phyloP scores from a whole-genome alignment of 2,888 invertebrate species.

The Lymantria dispar region DNA sequence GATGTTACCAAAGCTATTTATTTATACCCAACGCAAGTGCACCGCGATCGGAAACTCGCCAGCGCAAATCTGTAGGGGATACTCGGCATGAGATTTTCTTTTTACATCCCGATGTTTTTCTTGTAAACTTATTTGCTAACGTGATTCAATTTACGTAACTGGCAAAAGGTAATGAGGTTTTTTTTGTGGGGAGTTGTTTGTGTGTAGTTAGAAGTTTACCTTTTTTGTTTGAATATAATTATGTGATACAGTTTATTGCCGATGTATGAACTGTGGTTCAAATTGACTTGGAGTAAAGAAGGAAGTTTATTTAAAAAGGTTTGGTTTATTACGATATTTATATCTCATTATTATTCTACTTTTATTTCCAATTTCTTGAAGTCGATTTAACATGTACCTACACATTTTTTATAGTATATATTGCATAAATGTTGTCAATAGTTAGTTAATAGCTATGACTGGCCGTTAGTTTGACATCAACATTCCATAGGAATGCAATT shows the following conservation, averaged over 20 bases:
- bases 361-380: too few relatives aligned
- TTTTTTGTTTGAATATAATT: conserved; percentile 3
- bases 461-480: too few relatives aligned
- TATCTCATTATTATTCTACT: too few relatives aligned
- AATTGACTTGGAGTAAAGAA: too few relatives aligned
- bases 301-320: too few relatives aligned
- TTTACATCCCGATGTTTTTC: conserved; percentile 30
- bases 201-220: background rate
- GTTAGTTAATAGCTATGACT: too few relatives aligned
- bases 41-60: conserved; percentile 46
- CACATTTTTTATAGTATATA: too few relatives aligned
- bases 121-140: conserved; percentile 28
- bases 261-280: background rate
- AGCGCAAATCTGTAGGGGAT: conserved; percentile 42
- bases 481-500: too few relatives aligned
- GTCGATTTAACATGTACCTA: too few relatives aligned
- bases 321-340: too few relatives aligned
- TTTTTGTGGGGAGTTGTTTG: conserved; percentile 2
- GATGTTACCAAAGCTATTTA: conserved; percentile 57
- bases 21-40: conserved; percentile 50
- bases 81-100: conserved; percentile 36
- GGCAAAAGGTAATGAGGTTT: conserved; percentile 24
- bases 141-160: conserved; percentile 31
- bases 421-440: too few relatives aligned
- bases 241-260: background rate